These are phyloP conservation scores for Phymastichus coffea DNA, from an alignment of 1,140 invertebrate species.

Conservation along the genomic window DNA sequence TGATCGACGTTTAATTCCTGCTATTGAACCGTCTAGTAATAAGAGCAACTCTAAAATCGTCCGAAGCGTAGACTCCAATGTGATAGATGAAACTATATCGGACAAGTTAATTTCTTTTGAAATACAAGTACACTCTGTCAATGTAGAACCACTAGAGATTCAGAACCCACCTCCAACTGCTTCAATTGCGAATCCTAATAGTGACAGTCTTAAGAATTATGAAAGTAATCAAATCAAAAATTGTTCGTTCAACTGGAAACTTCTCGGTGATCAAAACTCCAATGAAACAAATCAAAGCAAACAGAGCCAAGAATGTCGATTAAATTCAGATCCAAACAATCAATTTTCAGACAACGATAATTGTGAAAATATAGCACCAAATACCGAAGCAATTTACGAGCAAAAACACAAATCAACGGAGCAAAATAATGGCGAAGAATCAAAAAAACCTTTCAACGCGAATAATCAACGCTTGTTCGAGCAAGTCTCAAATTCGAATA, in stretches of 20 bases:
- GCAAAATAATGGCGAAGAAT: not conserved
- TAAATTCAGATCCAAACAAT: not conserved
- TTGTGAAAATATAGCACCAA: constrained; percentile 21
- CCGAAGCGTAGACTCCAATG: not conserved
- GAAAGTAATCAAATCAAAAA: constrained; percentile 9
- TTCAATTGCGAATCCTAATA: constrained; percentile 3
- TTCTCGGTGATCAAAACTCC: constrained; percentile 37
- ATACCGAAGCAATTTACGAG: not conserved
- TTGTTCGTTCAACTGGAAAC: constrained; percentile 25
- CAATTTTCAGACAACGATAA: constrained; percentile 31
- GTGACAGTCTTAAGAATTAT: constrained; percentile 8
- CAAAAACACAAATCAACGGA: not conserved
- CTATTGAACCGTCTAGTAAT: not conserved
- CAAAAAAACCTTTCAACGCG: constrained; percentile 1
- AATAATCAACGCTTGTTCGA: not conserved
- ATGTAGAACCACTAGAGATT: too few species aligned
- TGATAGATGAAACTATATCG: not conserved
- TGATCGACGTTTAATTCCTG: not conserved
- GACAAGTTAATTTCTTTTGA: not conserved
- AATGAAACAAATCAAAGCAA: constrained; percentile 41
- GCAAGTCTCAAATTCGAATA: constrained; percentile 34
- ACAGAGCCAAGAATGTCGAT: constrained; percentile 26
- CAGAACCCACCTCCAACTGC: too few species aligned
- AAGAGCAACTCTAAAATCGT: not conserved
- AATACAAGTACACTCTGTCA: not conserved